phyloP scores from a whole-genome alignment of 2,797 vertebrate genomes.

The Carduelis carduelis region DNA sequence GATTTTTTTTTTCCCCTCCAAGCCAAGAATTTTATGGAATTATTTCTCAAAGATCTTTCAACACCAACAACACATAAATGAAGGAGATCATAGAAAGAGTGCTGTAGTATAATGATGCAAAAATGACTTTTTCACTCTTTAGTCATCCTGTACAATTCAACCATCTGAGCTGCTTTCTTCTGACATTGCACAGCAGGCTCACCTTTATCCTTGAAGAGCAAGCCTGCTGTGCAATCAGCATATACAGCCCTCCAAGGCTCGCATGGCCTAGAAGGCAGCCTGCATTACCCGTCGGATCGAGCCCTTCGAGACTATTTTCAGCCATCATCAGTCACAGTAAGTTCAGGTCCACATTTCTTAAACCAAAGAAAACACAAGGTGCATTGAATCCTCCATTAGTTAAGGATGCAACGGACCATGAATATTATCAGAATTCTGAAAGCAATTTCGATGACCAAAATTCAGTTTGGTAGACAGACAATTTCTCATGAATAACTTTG shows the following conservation, averaged over 20 bases:
- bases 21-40: background rate
- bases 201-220: conserved; percentile 22
- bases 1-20: accelerated
- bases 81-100: background rate
- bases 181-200: conserved; percentile 9
- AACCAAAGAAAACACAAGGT: background rate
- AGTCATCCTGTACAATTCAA: background rate
- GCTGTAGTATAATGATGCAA: background rate
- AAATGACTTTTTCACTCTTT: background rate
- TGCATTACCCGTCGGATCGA: background rate
- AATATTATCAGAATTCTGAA: background rate
- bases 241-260: conserved; percentile 21
- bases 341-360: background rate
- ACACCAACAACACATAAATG: background rate
- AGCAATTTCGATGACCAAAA: background rate
- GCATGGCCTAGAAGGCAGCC: conserved; percentile 32
- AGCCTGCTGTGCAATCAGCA: conserved; percentile 45
- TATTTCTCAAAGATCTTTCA: background rate
- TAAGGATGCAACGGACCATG: conserved; percentile 33
- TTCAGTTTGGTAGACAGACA: background rate
- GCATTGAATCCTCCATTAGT: background rate
- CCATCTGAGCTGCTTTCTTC: background rate
- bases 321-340: conserved; percentile 9
- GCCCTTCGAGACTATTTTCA: conserved; percentile 10
- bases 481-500: background rate